Conservation (phyloP, 2,113 vertebrate genomes). For the Ammodytes marinus region DNA sequence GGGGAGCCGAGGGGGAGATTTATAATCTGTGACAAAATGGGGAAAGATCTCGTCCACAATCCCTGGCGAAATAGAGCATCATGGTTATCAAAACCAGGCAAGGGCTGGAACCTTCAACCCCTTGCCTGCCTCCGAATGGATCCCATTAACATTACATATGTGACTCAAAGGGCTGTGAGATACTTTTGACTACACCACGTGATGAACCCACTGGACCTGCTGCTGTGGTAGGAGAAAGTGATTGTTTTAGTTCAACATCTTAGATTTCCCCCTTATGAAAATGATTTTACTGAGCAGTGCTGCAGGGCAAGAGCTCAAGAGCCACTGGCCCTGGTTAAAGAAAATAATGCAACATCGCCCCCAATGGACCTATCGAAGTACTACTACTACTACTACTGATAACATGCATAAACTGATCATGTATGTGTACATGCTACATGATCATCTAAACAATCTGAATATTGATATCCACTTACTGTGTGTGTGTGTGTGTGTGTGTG, state of each 20-base stretch:
- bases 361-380: conserved; percentile 51
- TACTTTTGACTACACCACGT: neutral
- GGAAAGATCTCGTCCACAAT: conserved; percentile 44
- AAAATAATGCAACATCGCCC: conserved; percentile 63
- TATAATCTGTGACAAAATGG: conserved; percentile 63
- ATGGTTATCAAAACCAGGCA: conserved; percentile 64
- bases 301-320: conserved; percentile 20
- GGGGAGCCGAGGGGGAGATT: conserved; percentile 43
- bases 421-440: neutral
- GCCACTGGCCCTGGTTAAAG: neutral
- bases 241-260: conserved; percentile 18
- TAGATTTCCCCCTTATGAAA: neutral
- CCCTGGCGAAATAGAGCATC: conserved; percentile 35
- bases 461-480: conserved; percentile 22
- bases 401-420: conserved; percentile 1
- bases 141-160: conserved; percentile 49
- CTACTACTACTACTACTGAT: conserved; percentile 29
- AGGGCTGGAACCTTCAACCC: conserved; percentile 20
- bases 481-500: neutral
- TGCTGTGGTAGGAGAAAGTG: conserved; percentile 5
- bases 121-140: conserved; percentile 32
- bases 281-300: conserved; percentile 7
- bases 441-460: conserved; percentile 36
- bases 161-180: conserved; percentile 18
- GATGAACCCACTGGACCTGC: neutral